These are phyloP conservation scores for Lutraria rhynchaena DNA, from an alignment of 1,140 invertebrate genomes.

Conservation along the genomic window DNA sequence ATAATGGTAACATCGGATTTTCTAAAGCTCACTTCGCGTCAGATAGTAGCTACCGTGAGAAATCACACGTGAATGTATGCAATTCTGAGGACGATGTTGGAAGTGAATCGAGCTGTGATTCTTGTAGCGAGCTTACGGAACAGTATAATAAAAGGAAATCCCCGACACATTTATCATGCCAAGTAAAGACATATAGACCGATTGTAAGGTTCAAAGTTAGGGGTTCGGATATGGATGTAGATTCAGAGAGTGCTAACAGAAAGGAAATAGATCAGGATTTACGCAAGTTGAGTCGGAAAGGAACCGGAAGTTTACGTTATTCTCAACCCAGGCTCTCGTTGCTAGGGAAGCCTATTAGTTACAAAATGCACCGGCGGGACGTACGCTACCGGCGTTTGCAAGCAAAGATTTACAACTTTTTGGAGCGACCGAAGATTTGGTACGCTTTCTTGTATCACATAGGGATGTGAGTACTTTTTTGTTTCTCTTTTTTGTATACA, in stretches of 20 bases:
- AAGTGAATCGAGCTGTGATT: slow-evolving; percentile 42
- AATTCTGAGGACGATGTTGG: slow-evolving; percentile 9
- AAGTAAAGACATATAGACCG: slow-evolving; percentile 26
- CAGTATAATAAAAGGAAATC: slow-evolving; percentile 5
- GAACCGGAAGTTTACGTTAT: slow-evolving; percentile 68
- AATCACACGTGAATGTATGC: not conserved
- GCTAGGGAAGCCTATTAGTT: slow-evolving; percentile 94
- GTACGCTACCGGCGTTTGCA: slow-evolving; percentile 93
- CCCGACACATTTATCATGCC: not conserved
- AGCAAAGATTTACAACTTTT: slow-evolving; percentile 95
- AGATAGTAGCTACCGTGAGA: slow-evolving; percentile 1
- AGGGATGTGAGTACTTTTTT: slow-evolving; percentile 95
- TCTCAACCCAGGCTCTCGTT: slow-evolving; percentile 89
- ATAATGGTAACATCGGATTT: slow-evolving; percentile 49
- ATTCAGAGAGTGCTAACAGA: slow-evolving; percentile 53
- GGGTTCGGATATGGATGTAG: slow-evolving; percentile 71
- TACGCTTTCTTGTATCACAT: slow-evolving; percentile 94
- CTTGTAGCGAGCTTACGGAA: slow-evolving; percentile 46
- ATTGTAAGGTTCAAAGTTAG: slow-evolving; percentile 65
- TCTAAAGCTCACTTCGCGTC: slow-evolving; percentile 1
- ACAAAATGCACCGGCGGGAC: slow-evolving; percentile 91
- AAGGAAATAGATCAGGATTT: slow-evolving; percentile 67
- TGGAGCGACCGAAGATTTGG: slow-evolving; percentile 93
- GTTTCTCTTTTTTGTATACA: too few species aligned
- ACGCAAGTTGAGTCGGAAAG: slow-evolving; percentile 66